Evolutionary conservation across 2,888 invertebrate genomes (phyloP).

Genomic region (Mactromeris polynyma): DNA sequence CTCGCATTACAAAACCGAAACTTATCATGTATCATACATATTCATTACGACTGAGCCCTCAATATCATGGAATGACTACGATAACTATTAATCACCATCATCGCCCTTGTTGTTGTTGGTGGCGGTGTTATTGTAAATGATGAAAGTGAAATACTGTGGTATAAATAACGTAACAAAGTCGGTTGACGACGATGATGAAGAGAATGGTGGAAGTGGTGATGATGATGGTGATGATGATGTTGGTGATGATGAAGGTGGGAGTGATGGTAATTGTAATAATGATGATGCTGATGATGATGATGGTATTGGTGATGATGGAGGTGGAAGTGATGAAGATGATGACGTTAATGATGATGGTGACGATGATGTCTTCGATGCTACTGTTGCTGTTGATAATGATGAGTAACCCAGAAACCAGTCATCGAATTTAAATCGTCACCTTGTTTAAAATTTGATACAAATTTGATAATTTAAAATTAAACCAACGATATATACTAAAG

Average conservation of each 20-base stretch:
- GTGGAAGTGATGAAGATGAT: neutral
- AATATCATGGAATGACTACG: neutral
- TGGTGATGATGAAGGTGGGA: neutral
- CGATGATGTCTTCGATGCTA: neutral
- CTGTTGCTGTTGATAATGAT: too few relatives aligned
- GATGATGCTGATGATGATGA: neutral
- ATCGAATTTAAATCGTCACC: too few relatives aligned
- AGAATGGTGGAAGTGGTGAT: neutral
- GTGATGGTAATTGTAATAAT: neutral
- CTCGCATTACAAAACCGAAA: neutral
- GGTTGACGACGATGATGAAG: neutral
- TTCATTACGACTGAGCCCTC: too few relatives aligned
- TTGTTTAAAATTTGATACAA: too few relatives aligned
- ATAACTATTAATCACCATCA: neutral
- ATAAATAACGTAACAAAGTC: too few relatives aligned
- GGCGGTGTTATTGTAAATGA: neutral
- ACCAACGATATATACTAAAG: too few relatives aligned
- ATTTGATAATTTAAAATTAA: too few relatives aligned
- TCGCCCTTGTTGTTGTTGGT: neutral
- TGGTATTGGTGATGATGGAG: neutral
- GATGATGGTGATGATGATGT: neutral
- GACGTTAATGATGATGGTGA: neutral
- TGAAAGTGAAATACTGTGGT: neutral
- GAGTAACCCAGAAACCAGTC: too few relatives aligned
- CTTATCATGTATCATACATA: neutral